phyloP scores from a whole-genome alignment of 2,797 vertebrate genomes.

The Phalloptychus januarius region DNA sequence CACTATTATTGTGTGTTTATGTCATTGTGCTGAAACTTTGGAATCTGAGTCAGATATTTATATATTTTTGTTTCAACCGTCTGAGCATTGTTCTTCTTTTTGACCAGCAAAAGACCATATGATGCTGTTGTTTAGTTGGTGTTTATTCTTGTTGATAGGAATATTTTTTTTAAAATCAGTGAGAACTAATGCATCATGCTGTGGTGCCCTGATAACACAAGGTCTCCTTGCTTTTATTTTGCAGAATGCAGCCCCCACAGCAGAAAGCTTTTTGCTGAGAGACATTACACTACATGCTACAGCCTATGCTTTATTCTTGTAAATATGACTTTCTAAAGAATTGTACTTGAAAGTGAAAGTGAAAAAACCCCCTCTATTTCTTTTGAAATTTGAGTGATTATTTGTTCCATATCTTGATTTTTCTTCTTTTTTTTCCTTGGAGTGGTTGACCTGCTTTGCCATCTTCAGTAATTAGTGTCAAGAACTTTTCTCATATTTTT shows the following conservation, averaged over 20 bases:
- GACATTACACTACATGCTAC: not conserved
- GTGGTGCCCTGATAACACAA: not conserved
- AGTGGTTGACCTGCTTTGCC: constrained; percentile 9
- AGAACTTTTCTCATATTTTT: constrained; percentile 20
- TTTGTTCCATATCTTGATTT: constrained; percentile 8
- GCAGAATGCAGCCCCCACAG: not conserved
- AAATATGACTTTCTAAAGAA: constrained; percentile 2
- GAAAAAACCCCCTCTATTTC: not conserved
- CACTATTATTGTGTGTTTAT: constrained; percentile 39
- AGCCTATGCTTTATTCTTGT: not conserved
- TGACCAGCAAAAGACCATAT: constrained; percentile 8
- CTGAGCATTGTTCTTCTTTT: constrained; percentile 18
- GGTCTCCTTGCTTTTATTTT: not conserved
- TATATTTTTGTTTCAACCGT: constrained; percentile 4
- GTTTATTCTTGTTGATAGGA: constrained; percentile 1
- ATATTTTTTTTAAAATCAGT: not conserved
- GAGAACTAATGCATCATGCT: not conserved
- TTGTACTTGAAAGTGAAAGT: not conserved
- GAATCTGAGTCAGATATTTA: constrained; percentile 18
- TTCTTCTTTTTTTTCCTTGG: not conserved
- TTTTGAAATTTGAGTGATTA: not conserved
- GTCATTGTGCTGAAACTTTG: constrained; percentile 36
- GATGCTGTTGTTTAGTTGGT: constrained; percentile 12
- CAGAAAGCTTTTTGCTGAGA: constrained; percentile 10
- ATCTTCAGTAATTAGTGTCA: constrained; percentile 17